These are phyloP conservation scores for Aphodius sticticus DNA, from an alignment of 2,888 invertebrate genomes.

Conservation along the genomic window DNA sequence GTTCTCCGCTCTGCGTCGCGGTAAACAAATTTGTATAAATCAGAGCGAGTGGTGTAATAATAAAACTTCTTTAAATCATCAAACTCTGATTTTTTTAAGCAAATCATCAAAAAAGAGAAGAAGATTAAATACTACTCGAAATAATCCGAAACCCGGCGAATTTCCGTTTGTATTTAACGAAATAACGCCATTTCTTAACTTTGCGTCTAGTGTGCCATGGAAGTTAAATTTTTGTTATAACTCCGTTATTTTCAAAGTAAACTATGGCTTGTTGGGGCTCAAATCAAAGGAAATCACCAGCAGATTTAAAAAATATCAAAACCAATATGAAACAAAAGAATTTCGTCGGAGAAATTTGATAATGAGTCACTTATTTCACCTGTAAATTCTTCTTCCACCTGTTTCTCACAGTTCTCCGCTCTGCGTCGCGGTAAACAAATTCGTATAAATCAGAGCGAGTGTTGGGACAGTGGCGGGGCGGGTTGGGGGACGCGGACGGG, in stretches of 20 bases:
- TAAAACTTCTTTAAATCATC: no score
- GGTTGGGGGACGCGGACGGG: neutral
- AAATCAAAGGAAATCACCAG: neutral
- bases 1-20: neutral
- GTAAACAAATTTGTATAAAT: neutral
- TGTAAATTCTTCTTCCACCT: neutral
- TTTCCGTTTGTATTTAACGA: neutral
- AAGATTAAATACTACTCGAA: no score
- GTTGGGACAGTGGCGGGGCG: neutral
- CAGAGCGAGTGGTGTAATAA: neutral
- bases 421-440: neutral
- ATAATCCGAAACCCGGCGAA: no score
- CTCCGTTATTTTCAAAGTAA: neutral
- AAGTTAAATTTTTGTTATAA: neutral
- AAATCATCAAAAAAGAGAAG: no score
- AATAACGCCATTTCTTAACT: neutral
- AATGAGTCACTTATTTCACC: slow-evolving; percentile 4
- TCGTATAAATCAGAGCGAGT: neutral
- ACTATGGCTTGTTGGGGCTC: neutral
- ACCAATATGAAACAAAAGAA: neutral
- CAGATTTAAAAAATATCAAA: neutral
- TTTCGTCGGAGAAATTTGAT: neutral
- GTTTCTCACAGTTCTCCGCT: neutral
- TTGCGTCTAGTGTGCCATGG: neutral
- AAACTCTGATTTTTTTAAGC: no score